Evolutionary conservation across 2,888 invertebrate genomes (phyloP), one percentile per base, ranked within the genome.

Genomic region (Diaprepes abbreviatus): DNA sequence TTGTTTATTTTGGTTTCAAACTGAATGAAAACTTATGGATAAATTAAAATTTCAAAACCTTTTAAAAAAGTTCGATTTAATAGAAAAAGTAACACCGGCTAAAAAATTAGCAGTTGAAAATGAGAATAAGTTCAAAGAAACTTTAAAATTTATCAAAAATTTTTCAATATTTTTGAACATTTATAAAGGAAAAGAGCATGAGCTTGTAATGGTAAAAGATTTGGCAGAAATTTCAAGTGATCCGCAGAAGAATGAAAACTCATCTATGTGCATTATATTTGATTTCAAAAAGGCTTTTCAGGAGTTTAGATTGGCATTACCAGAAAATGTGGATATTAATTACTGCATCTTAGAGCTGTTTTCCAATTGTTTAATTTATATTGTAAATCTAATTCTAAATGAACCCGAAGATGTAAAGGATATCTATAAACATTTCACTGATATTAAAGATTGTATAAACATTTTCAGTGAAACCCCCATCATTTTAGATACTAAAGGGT

Each of bases 321-420:
- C 33, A 7, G 24, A 48, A 19, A 50, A 60, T 12, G 5, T 33
- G 2, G 48, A 65, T 48, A 21, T 43, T 9, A 65, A 36, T 24
- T 33, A 31, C 4, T 17, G 10, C 7, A 12, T 65, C 7, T 14
- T 65, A 19, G 24, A 57, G n/a, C 12, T 57, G 1, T 57, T 65
- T 21, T 33, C 38, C 3, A 35, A 19, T 35, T 57, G 65, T 21
- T 55, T 65, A 31, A 9, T 28, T 17, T 57, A 65, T n/a, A 33
- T 65, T 9, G 48, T 57, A 10, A 57, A 45, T 33, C 9, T 36
- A 14, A 31, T 57, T 65, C 33, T n/a, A 6, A 45, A 43, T n/a
- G 33, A 43, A 12, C 12, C 17, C 5, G 7, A 17, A 14, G n/a
- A 31, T 35, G 54, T 40, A 2, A 24, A 6, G 7, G 7, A 55